Percentiles rank a stretch among this genome's conserved stretches.
These are phyloP conservation scores for Brienomyrus longianalis DNA, from an alignment of 2,113 vertebrate species.

Conservation along the genomic window DNA sequence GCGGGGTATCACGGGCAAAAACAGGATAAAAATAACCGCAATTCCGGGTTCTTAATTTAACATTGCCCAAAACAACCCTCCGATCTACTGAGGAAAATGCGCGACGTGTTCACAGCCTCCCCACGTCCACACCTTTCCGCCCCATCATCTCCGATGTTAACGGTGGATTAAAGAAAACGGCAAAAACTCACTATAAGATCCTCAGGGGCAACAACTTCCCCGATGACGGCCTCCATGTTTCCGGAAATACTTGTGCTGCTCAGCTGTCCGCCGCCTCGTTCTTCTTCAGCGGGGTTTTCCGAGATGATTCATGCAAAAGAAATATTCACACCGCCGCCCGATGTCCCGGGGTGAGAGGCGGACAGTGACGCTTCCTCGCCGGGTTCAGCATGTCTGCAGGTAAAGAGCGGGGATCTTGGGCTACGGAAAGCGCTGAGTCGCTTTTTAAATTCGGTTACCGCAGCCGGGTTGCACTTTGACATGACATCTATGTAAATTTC, in stretches of 20 bases:
- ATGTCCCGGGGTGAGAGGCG: not conserved
- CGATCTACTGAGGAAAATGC: not conserved
- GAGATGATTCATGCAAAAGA: not conserved
- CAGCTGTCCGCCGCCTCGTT: not conserved
- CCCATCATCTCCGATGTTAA: not conserved
- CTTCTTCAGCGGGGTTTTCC: not conserved
- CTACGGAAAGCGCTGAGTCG: not conserved
- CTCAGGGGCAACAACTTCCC: slow-evolving; percentile 68
- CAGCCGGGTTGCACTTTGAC: not conserved
- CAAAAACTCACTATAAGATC: slow-evolving; percentile 63
- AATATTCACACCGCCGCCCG: not conserved
- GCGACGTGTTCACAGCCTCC: not conserved
- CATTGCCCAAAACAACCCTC: not conserved
- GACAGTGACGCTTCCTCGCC: not conserved
- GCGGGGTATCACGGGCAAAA: not conserved
- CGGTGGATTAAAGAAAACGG: not conserved
- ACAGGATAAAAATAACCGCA: not conserved
- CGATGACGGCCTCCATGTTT: slow-evolving; percentile 75
- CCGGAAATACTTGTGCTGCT: slow-evolving; percentile 34
- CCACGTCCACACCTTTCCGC: not conserved
- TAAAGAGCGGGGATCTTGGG: not conserved
- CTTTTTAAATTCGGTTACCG: not conserved
- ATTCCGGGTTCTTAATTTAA: not conserved
- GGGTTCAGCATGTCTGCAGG: too few species aligned
- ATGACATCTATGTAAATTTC: not conserved